These are phyloP conservation scores for Therioaphis trifolii DNA, from an alignment of 2,888 invertebrate species.

Conservation along the genomic window DNA sequence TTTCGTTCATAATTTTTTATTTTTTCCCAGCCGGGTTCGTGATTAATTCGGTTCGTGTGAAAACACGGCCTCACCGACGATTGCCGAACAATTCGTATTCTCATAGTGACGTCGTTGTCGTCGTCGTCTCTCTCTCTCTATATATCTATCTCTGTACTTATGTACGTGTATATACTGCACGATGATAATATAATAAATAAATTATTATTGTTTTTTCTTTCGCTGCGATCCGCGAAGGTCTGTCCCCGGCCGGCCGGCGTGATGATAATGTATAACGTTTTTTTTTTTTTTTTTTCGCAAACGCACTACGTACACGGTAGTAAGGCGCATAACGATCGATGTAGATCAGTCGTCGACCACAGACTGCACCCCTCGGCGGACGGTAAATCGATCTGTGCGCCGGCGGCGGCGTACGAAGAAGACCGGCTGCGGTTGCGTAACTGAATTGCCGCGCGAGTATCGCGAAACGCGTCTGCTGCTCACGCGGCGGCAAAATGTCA, in stretches of 20 bases:
- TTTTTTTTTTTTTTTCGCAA: too few species aligned
- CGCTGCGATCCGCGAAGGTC: slow-evolving; percentile 32
- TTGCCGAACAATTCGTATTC: slow-evolving; percentile 26
- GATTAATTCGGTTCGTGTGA: slow-evolving; percentile 50
- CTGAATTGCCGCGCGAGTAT: background rate
- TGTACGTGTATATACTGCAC: too few species aligned
- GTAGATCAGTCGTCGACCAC: background rate
- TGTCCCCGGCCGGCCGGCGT: too few species aligned
- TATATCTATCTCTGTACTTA: background rate
- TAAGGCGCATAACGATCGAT: background rate
- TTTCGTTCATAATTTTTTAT: slow-evolving; percentile 15
- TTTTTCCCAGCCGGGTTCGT: slow-evolving; percentile 29
- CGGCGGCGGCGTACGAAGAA: background rate
- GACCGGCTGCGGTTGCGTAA: background rate
- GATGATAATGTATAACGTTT: too few species aligned
- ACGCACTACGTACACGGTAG: background rate
- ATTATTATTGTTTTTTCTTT: too few species aligned
- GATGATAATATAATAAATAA: too few species aligned
- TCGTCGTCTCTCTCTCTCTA: background rate
- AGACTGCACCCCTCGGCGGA: background rate
- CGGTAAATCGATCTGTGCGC: background rate
- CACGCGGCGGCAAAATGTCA: background rate
- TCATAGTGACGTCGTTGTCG: slow-evolving; percentile 12
- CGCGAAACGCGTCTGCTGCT: background rate
- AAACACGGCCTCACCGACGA: slow-evolving; percentile 29